Percentiles rank a stretch among this genome's conserved stretches.
Evolutionary conservation across 2,113 vertebrate genomes (phyloP).

Genomic region (Benthochromis sp.): DNA sequence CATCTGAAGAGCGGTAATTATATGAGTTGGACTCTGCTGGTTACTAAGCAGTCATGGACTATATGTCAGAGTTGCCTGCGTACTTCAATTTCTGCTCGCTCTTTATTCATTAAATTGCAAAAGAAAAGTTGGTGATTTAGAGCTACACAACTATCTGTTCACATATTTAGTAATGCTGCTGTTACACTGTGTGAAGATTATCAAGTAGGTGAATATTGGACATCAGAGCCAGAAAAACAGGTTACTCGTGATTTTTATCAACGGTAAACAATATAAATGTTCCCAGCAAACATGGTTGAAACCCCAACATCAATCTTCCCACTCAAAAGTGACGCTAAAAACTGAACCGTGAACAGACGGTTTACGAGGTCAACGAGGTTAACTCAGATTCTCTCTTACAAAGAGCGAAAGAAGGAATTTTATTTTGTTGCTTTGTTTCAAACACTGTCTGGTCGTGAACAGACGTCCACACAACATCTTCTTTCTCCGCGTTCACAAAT

Average conservation of each 20-base stretch:
- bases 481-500: fast-evolving
- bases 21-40: neutral
- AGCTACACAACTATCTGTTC: neutral
- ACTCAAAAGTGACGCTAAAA: neutral
- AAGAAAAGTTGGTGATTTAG: neutral
- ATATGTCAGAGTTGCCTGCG: neutral
- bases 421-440: neutral
- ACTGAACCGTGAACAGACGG: neutral
- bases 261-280: neutral
- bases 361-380: neutral
- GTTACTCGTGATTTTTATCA: neutral
- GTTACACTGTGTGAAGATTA: neutral
- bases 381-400: neutral
- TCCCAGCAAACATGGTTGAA: neutral
- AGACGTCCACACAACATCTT: neutral
- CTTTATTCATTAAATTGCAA: neutral
- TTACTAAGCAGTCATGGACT: neutral
- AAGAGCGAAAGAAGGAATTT: neutral
- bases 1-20: neutral
- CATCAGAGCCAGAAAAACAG: neutral
- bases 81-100: neutral
- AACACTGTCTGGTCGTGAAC: neutral
- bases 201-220: neutral
- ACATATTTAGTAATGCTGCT: neutral
- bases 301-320: neutral